Evolutionary conservation across 2,888 invertebrate genomes (phyloP), one percentile per base, ranked within the genome.

Genomic region (Automeris io): DNA sequence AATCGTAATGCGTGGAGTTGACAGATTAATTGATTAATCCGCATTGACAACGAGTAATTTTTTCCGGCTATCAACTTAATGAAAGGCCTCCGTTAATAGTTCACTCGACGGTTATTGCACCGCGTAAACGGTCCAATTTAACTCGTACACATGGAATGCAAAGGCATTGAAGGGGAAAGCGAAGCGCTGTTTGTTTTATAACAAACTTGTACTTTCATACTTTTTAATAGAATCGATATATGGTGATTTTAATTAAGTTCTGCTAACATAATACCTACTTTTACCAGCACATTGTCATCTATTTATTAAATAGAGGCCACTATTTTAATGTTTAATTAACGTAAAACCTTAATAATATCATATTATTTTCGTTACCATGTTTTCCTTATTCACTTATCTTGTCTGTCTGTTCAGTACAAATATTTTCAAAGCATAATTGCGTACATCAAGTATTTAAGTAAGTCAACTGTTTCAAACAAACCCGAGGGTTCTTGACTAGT

Each of bases 51-150:
- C 32, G 9, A 11, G 31, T 37, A 16, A 31, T 11, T 32, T 37
- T 37, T 37, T 37, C 37, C 37, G 37, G 37, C 32, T 37, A 23
- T 37, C 32, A 33, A 21, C 18, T 29, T 37, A 43, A 43, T 40
- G 40, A 35, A 32, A 35, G 40, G 42, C 34, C 34, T 21, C 31
- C 32, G 12, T 22, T 37, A 29, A 29, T 29, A 29, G 29, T 29
- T 29, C 29, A 29, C 29, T 29, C 16, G 29, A 29, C 29, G 29
- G 29, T 29, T 29, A 29, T 29, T 29, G 29, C 29, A 29, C 29
- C 16, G 29, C 29, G 29, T 29, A 29, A 29, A 29, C 29, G 29
- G 8, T 29, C 29, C 29, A 29, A 29, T 29, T 29, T 29, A 29
- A 29, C 16, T n/a, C 29, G 29, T 16, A 29, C 29, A 29, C 16